Conservation (phyloP, 2,797 vertebrate species). For the Amniataba percoides region DNA sequence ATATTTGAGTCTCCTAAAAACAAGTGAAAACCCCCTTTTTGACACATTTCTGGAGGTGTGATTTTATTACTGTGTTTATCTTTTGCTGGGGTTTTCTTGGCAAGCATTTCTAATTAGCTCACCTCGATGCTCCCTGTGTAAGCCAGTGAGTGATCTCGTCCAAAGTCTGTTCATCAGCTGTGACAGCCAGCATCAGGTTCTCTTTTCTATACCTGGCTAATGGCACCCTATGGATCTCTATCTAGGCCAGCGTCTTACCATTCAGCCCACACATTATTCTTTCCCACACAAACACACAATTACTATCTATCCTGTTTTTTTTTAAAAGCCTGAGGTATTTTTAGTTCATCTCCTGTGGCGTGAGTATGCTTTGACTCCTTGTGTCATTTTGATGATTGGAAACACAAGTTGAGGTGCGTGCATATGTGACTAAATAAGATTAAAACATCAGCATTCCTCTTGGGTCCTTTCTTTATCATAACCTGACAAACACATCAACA, state of each 20-base stretch:
- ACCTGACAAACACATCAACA: slow-evolving; percentile 47
- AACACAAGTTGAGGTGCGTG: slow-evolving; percentile 31
- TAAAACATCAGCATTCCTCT: slow-evolving; percentile 44
- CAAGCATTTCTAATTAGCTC: slow-evolving; percentile 53
- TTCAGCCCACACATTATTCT: slow-evolving; percentile 56
- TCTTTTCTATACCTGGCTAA: slow-evolving; percentile 62
- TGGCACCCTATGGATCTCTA: slow-evolving; percentile 73
- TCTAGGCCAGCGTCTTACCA: slow-evolving; percentile 65
- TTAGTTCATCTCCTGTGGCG: slow-evolving; percentile 59
- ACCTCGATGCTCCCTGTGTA: slow-evolving; percentile 37
- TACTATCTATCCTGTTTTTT: slow-evolving; percentile 49
- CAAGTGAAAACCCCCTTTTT: slow-evolving; percentile 4
- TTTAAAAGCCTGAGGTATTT: slow-evolving; percentile 62
- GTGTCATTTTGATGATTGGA: slow-evolving; percentile 53
- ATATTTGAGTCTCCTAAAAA: neutral
- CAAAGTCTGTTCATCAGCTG: slow-evolving; percentile 57
- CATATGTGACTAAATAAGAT: slow-evolving; percentile 39
- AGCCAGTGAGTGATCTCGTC: slow-evolving; percentile 52
- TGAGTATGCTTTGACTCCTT: slow-evolving; percentile 49
- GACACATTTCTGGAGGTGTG: slow-evolving; percentile 11
- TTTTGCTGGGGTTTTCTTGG: slow-evolving; percentile 26
- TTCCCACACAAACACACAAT: slow-evolving; percentile 46
- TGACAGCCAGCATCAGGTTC: slow-evolving; percentile 63
- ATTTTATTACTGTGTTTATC: slow-evolving; percentile 35
- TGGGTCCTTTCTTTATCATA: slow-evolving; percentile 35